A percentile compares a stretch with the other conserved stretches of the same genome.
These are phyloP conservation scores for Nomada ruficornis DNA, from an alignment of 2,888 invertebrate species.

Conservation along the genomic window DNA sequence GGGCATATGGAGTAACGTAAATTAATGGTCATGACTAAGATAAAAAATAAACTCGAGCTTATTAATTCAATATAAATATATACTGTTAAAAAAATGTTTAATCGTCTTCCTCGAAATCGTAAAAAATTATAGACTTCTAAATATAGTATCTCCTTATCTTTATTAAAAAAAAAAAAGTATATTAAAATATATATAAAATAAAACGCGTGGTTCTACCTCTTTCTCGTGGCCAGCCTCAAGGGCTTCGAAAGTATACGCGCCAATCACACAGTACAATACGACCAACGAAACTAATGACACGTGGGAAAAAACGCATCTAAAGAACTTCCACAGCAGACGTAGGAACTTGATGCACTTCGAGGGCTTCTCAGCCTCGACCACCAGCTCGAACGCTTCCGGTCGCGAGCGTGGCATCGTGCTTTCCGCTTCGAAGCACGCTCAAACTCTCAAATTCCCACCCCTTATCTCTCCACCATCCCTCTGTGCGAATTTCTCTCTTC, in stretches of 20 bases:
- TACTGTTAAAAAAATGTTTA: too few relatives aligned
- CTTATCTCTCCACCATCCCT: background rate
- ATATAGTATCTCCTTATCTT: too few relatives aligned
- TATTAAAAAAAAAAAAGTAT: too few relatives aligned
- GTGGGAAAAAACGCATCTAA: slow-evolving; percentile 92
- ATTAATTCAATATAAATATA: too few relatives aligned
- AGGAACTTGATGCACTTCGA: slow-evolving; percentile 78
- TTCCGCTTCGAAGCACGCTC: slow-evolving; percentile 1
- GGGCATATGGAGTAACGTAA: too few relatives aligned
- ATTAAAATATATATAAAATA: background rate
- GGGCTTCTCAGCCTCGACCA: slow-evolving; percentile 73
- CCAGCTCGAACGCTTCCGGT: slow-evolving; percentile 62
- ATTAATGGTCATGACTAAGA: too few relatives aligned
- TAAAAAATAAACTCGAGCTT: too few relatives aligned
- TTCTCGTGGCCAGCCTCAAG: slow-evolving; percentile 91
- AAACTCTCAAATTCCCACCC: background rate
- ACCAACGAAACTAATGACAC: slow-evolving; percentile 94
- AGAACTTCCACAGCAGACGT: slow-evolving; percentile 79
- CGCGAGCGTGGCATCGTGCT: slow-evolving; percentile 62
- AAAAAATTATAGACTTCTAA: too few relatives aligned
- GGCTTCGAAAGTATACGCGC: slow-evolving; percentile 93
- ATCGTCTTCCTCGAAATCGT: too few relatives aligned
- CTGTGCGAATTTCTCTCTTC: background rate
- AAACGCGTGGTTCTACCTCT: slow-evolving; percentile 85
- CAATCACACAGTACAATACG: slow-evolving; percentile 95